Percentiles rank a stretch among this genome's conserved stretches.
Evolutionary conservation across 2,797 vertebrate species (phyloP).

Genomic region (Pangasius larnaudii): DNA sequence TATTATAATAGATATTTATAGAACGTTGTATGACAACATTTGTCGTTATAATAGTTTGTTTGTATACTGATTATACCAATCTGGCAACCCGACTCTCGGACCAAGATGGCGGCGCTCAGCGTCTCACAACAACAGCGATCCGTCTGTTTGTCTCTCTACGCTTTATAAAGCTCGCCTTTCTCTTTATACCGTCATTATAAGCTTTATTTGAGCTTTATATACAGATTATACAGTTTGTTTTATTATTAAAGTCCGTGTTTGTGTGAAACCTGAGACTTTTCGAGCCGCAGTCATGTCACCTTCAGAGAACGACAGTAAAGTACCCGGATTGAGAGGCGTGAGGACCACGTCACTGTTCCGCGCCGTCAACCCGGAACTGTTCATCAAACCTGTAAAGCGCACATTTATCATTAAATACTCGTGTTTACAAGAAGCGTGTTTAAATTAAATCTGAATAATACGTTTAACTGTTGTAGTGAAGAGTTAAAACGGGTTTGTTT

Average conservation of each 20-base stretch:
- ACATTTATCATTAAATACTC: neutral
- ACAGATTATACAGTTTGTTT: no score
- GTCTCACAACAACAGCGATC: no score
- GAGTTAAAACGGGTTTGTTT: neutral
- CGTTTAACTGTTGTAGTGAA: neutral
- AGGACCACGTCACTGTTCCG: constrained; percentile 88
- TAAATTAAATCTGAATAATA: neutral
- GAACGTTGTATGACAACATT: neutral
- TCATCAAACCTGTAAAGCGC: constrained; percentile 89
- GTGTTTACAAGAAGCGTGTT: neutral
- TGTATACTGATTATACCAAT: neutral
- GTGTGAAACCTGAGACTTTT: neutral
- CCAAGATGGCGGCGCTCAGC: constrained; percentile 10
- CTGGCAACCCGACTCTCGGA: neutral
- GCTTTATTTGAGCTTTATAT: neutral
- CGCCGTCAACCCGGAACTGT: constrained; percentile 94
- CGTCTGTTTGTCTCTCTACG: neutral
- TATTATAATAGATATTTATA: neutral
- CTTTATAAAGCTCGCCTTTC: neutral
- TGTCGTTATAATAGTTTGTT: neutral
- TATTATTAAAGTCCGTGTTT: no score
- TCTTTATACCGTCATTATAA: neutral
- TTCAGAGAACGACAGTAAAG: constrained; percentile 68
- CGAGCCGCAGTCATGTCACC: constrained; percentile 63
- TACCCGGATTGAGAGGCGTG: constrained; percentile 80